Conservation (phyloP, 2,113 vertebrate species). For the Atherinomorus stipes region DNA sequence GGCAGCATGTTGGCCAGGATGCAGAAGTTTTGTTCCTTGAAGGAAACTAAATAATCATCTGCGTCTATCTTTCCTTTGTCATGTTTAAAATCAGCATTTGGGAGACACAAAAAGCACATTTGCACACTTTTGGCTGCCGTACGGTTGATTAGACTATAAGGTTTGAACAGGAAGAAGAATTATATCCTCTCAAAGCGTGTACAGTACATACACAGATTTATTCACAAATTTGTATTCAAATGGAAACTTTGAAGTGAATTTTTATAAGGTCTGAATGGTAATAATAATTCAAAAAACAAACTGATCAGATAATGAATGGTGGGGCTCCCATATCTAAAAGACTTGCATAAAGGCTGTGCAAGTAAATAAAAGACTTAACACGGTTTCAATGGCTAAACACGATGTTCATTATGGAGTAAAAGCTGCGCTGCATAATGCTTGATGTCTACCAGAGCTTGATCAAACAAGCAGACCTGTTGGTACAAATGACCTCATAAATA, state of each 20-base stretch:
- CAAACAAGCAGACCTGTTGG: neutral
- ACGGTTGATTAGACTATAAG: neutral
- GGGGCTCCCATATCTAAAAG: neutral
- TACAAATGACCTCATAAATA: constrained; percentile 1
- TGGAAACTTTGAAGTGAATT: neutral
- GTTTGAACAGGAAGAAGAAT: neutral
- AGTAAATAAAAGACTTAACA: constrained; percentile 17
- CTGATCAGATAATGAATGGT: neutral
- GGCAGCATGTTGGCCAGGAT: too few species aligned
- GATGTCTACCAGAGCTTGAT: neutral
- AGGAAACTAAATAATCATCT: too few species aligned
- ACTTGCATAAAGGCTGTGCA: constrained; percentile 14
- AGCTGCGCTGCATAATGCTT: neutral
- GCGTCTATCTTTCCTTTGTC: too few species aligned
- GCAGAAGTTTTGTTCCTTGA: too few species aligned
- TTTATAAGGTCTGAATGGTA: neutral
- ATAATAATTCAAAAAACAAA: constrained; percentile 1
- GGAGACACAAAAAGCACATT: neutral
- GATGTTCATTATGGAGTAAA: neutral
- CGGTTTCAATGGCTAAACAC: constrained; percentile 4
- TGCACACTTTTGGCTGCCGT: neutral
- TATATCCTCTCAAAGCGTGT: neutral
- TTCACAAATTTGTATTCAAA: too few species aligned
- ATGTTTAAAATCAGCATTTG: neutral
- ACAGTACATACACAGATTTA: neutral